These are phyloP conservation scores for Xestia xanthographa DNA, from an alignment of 2,888 invertebrate species.

Conservation along the genomic window DNA sequence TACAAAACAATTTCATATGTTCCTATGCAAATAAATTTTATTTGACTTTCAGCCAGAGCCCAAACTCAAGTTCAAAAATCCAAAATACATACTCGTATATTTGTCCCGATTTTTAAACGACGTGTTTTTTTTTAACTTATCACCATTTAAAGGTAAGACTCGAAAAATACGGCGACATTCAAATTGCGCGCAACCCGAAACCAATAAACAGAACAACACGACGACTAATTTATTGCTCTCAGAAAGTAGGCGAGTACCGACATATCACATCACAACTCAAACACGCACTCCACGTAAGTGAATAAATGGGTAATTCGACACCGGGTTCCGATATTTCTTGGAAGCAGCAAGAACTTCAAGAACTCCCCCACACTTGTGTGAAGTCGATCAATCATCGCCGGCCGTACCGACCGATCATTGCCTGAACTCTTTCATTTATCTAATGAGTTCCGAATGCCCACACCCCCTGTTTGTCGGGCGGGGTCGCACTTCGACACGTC, in stretches of 20 bases:
- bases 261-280: slow-evolving; percentile 81
- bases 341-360: slow-evolving; percentile 59
- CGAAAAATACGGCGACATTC: slow-evolving; percentile 14
- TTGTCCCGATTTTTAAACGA: background rate
- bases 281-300: slow-evolving; percentile 82
- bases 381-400: slow-evolving; percentile 70
- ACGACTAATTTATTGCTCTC: slow-evolving; percentile 78
- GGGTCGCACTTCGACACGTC: slow-evolving; percentile 78
- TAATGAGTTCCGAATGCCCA: slow-evolving; percentile 79
- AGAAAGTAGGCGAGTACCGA: slow-evolving; percentile 64
- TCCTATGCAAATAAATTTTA: no score
- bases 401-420: slow-evolving; percentile 74
- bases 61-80: background rate
- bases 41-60: background rate
- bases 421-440: slow-evolving; percentile 89
- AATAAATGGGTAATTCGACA: slow-evolving; percentile 85
- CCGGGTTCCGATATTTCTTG: slow-evolving; percentile 74
- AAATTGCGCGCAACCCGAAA: slow-evolving; percentile 56
- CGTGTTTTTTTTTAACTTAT: background rate
- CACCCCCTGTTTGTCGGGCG: slow-evolving; percentile 74
- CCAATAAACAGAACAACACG: slow-evolving; percentile 48
- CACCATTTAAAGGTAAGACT: background rate
- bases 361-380: slow-evolving; percentile 62
- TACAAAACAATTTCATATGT: no score
- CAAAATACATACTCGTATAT: background rate